Conservation (phyloP, 2,113 vertebrate species). For the Bucco capensis region DNA sequence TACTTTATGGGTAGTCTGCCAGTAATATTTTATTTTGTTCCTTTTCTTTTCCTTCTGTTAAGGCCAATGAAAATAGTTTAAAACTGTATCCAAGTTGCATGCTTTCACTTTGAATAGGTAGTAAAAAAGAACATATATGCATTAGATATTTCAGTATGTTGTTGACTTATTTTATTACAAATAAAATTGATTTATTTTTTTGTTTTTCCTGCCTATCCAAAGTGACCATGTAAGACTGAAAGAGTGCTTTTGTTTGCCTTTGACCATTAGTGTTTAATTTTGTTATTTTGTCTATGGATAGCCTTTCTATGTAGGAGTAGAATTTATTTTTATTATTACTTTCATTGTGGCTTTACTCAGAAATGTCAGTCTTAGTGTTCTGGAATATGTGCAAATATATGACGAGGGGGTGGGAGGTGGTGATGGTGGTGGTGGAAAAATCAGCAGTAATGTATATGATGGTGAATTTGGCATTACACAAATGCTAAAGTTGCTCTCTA, state of each 20-base stretch:
- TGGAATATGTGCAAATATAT: neutral
- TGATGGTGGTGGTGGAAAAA: neutral
- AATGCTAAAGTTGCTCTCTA: neutral
- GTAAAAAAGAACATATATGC: neutral
- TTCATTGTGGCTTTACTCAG: neutral
- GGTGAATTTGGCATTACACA: neutral
- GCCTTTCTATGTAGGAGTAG: neutral
- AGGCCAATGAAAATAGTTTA: neutral
- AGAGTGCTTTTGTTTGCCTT: neutral
- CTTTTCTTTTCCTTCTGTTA: neutral
- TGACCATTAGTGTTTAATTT: neutral
- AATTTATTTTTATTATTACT: neutral
- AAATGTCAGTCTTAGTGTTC: neutral
- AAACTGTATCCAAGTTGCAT: neutral
- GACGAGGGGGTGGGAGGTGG: rapidly evolving
- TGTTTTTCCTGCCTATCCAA: neutral
- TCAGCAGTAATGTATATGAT: neutral
- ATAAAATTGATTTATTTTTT: neutral
- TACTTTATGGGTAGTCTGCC: neutral
- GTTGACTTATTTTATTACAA: neutral
- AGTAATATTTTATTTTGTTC: neutral
- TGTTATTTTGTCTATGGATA: neutral
- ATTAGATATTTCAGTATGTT: neutral
- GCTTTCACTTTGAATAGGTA: neutral
- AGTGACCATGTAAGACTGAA: neutral